Evolutionary conservation across 2,797 vertebrate genomes (phyloP).

Genomic region (Peromyscus attwateri): DNA sequence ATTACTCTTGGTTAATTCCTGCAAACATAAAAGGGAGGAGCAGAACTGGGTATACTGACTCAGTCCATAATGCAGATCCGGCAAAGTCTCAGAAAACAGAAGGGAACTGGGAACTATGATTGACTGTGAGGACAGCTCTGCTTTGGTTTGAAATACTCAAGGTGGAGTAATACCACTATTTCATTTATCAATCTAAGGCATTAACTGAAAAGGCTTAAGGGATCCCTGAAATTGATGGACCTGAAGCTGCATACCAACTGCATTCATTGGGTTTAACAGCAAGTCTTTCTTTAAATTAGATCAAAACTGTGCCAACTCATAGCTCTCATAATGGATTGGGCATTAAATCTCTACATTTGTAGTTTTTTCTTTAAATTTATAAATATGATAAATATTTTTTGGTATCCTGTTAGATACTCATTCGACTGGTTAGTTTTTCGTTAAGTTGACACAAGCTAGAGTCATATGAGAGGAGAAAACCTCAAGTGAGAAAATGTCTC

Average conservation of each 20-base stretch:
- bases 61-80: neutral
- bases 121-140: neutral
- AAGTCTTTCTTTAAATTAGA: constrained; percentile 14
- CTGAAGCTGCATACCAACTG: neutral
- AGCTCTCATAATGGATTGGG: neutral
- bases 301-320: neutral
- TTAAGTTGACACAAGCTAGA: neutral
- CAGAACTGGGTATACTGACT: neutral
- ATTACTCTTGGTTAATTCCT: neutral
- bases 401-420: constrained; percentile 19
- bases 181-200: neutral
- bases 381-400: neutral
- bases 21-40: neutral
- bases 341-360: neutral
- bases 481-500: neutral
- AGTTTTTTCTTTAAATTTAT: neutral
- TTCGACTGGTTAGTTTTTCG: neutral
- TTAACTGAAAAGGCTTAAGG: neutral
- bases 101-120: neutral
- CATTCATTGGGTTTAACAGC: neutral
- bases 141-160: neutral
- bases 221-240: neutral
- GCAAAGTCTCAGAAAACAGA: neutral
- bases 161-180: neutral
- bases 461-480: too few relatives aligned